These are phyloP conservation scores for Astur gentilis DNA, from an alignment of 2,113 vertebrate species.

Conservation along the genomic window DNA sequence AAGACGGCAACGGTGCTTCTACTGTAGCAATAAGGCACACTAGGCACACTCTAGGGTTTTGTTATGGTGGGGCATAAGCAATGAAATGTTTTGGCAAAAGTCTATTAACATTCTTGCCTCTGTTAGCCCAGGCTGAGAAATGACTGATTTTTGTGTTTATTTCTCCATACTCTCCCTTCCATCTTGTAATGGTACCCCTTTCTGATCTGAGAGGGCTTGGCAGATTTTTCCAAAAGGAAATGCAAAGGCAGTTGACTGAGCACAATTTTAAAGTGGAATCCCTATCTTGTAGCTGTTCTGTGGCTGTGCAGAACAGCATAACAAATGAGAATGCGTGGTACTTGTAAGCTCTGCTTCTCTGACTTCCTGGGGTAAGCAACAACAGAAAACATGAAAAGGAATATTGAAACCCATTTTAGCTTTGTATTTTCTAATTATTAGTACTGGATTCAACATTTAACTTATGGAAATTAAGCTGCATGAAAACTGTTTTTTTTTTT, in stretches of 20 bases:
- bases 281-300: not conserved
- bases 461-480: not conserved
- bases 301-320: not conserved
- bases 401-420: not conserved
- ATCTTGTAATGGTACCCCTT: not conserved
- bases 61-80: not conserved
- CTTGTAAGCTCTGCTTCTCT: not conserved
- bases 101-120: not conserved
- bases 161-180: not conserved
- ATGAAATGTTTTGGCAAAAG: not conserved
- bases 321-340: not conserved
- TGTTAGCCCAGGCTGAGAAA: not conserved
- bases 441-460: not conserved
- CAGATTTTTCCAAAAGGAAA: not conserved
- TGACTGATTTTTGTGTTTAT: not conserved
- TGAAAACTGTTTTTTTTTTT: not conserved
- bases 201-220: not conserved
- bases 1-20: not conserved
- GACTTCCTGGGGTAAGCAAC: not conserved
- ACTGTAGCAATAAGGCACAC: not conserved
- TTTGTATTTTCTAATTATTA: conserved; percentile 20
- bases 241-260: not conserved
- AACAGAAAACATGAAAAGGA: not conserved
- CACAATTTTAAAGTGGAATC: not conserved
- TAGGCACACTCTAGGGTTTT: not conserved